These are phyloP conservation scores for Xylocampa areola DNA, from an alignment of 2,888 invertebrate genomes.

Conservation along the genomic window DNA sequence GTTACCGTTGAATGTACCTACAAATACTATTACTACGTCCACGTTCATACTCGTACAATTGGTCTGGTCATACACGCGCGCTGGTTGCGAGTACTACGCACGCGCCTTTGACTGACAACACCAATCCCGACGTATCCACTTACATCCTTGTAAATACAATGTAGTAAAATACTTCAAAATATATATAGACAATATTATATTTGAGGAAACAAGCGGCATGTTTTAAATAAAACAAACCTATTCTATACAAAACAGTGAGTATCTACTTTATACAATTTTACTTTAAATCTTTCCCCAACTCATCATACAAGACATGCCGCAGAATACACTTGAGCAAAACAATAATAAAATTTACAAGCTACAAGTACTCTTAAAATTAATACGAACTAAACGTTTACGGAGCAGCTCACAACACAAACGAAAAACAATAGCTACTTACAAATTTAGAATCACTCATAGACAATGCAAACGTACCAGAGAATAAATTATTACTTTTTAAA, in stretches of 20 bases:
- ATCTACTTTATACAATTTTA: conserved; percentile 20
- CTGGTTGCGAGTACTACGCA: too few species aligned
- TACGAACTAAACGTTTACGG: conserved; percentile 41
- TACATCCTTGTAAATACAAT: too few species aligned
- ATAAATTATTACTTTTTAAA: conserved; percentile 40
- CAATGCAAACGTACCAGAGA: conserved; percentile 47
- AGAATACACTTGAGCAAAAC: conserved; percentile 29
- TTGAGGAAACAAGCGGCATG: too few species aligned
- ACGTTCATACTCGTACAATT: too few species aligned
- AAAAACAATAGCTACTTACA: conserved; percentile 54
- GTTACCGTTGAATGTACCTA: too few species aligned
- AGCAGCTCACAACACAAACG: conserved; percentile 38
- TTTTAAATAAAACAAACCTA: neutral
- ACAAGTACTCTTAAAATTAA: conserved; percentile 34
- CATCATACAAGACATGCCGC: conserved; percentile 5
- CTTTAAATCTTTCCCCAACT: conserved; percentile 12
- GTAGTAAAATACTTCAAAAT: too few species aligned
- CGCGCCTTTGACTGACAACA: too few species aligned
- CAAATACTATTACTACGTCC: too few species aligned
- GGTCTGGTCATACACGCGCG: too few species aligned
- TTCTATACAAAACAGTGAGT: conserved; percentile 25
- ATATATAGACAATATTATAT: too few species aligned
- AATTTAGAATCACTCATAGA: conserved; percentile 42
- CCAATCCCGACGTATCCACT: too few species aligned
- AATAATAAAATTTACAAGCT: conserved; percentile 35